phyloP scores from a whole-genome alignment of 1,140 invertebrate species.

The Heterodera schachtii region DNA sequence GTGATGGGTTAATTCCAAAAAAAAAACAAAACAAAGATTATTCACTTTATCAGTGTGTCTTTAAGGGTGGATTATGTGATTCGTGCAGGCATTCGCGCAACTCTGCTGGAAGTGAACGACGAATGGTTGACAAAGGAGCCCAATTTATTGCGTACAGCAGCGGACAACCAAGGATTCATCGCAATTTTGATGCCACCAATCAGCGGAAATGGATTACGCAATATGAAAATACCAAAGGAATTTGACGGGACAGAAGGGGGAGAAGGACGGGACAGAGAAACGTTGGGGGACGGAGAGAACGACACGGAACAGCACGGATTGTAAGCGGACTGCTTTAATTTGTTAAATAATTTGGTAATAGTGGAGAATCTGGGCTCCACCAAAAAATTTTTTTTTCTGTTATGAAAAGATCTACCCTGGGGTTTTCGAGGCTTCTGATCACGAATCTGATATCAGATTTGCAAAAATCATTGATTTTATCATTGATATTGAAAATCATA shows the following conservation, averaged over 20 bases:
- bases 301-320: too few relatives aligned
- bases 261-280: neutral
- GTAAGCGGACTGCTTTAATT: too few relatives aligned
- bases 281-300: too few relatives aligned
- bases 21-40: too few relatives aligned
- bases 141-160: conserved; percentile 24
- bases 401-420: too few relatives aligned
- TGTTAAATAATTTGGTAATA: too few relatives aligned
- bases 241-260: neutral
- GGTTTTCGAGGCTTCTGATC: too few relatives aligned
- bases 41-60: neutral
- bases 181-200: conserved; percentile 28
- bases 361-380: too few relatives aligned
- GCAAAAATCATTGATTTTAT: too few relatives aligned
- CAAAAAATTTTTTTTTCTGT: too few relatives aligned
- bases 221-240: neutral
- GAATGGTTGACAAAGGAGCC: conserved; percentile 26
- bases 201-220: neutral
- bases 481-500: too few relatives aligned
- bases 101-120: conserved; percentile 43
- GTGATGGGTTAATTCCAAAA: conserved; percentile 36
- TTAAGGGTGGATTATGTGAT: conserved; percentile 31
- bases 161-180: conserved; percentile 30
- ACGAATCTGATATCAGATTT: too few relatives aligned
- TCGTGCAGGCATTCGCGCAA: conserved; percentile 45